Conservation (phyloP, 2,113 vertebrate genomes). For the Dicerorhinus sumatrensis region DNA sequence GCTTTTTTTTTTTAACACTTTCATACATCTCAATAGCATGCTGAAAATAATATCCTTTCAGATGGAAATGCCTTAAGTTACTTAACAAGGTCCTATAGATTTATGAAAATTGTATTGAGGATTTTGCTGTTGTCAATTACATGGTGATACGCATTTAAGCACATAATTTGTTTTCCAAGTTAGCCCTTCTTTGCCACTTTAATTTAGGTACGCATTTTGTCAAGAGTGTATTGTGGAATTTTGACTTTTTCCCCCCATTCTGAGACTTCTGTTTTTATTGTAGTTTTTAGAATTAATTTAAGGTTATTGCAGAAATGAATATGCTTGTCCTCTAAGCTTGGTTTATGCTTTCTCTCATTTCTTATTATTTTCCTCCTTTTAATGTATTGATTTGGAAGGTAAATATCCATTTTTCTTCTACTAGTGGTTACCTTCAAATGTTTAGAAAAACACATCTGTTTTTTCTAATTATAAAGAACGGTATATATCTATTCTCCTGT, state of each 20-base stretch:
- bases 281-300: slow-evolving; percentile 5
- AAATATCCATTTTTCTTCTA: neutral
- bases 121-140: slow-evolving; percentile 18
- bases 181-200: neutral
- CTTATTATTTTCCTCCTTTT: neutral
- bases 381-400: neutral
- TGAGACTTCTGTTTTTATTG: neutral
- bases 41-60: slow-evolving; percentile 15
- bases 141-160: neutral
- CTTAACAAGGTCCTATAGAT: slow-evolving; percentile 20
- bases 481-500: neutral
- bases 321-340: neutral
- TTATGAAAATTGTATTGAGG: neutral
- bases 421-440: neutral
- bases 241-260: neutral
- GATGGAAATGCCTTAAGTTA: neutral
- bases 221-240: neutral
- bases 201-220: slow-evolving; percentile 20
- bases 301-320: neutral
- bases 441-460: neutral
- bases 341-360: neutral
- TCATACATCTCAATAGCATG: neutral
- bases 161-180: slow-evolving; percentile 39
- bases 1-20: neutral
- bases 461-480: neutral